Evolutionary conservation across 2,888 invertebrate genomes (phyloP).

Genomic region (Epistrophe grossulariae): DNA sequence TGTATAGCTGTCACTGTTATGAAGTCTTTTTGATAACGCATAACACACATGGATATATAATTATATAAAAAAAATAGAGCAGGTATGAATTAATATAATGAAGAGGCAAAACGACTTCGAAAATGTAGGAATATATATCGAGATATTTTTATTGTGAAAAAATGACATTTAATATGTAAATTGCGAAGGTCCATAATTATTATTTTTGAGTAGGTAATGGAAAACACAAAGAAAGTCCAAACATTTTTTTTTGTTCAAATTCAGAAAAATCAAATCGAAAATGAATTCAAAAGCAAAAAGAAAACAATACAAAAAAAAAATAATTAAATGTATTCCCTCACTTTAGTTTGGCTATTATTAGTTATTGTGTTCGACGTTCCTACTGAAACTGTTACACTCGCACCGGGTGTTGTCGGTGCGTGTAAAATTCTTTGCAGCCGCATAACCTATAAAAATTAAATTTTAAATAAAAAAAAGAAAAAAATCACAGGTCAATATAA

Average conservation of each 20-base stretch:
- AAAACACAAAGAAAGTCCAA: conserved; percentile 57
- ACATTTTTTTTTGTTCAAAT: conserved; percentile 28
- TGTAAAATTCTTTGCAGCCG: conserved; percentile 92
- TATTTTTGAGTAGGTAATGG: conserved; percentile 16
- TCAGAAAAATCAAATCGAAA: conserved; percentile 33
- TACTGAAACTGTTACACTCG: conserved; percentile 83
- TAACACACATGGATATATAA: conserved; percentile 53
- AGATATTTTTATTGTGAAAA: conserved; percentile 58
- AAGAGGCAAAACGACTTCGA: conserved; percentile 54
- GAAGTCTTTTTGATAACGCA: conserved; percentile 34
- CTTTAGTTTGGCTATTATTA: conserved; percentile 83
- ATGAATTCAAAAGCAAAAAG: conserved; percentile 26
- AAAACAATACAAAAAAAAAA: conserved; percentile 41
- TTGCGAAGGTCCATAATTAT: conserved; percentile 56
- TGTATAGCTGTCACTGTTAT: conserved; percentile 14
- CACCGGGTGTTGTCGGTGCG: conserved; percentile 85
- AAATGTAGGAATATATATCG: conserved; percentile 52
- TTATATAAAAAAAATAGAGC: conserved; percentile 15
- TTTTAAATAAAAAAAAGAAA: conserved; percentile 72
- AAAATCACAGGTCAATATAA: conserved; percentile 74
- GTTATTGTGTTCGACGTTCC: conserved; percentile 83
- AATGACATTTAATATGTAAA: conserved; percentile 49
- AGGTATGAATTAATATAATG: conserved; percentile 51
- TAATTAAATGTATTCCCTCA: conserved; percentile 78
- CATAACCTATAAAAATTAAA: conserved; percentile 87